Evolutionary conservation across 2,797 vertebrate species (phyloP).

Genomic region (Erpetoichthys calabaricus): DNA sequence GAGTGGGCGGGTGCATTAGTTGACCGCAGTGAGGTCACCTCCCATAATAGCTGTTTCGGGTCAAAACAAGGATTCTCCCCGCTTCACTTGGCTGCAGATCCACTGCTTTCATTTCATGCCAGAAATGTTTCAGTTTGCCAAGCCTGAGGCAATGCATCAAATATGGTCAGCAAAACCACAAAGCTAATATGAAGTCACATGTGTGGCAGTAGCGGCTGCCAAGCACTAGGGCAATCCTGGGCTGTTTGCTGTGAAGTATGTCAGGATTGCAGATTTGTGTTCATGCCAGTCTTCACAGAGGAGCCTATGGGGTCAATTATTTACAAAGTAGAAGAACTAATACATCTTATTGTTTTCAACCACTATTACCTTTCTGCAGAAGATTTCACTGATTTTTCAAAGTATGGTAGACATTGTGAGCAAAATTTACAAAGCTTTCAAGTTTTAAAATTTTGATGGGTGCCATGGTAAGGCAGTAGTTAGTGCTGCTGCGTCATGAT

Average conservation of each 20-base stretch:
- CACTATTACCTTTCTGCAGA: no score
- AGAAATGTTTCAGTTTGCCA: slow-evolving; percentile 16
- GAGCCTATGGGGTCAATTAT: no score
- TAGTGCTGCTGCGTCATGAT: no score
- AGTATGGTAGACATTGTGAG: no score
- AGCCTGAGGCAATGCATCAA: slow-evolving; percentile 4
- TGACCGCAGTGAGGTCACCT: slow-evolving; percentile 14
- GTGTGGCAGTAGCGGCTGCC: not conserved
- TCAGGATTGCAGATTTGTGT: not conserved
- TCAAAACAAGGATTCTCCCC: slow-evolving; percentile 19
- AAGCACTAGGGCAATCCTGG: slow-evolving; percentile 3
- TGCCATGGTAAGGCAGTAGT: no score
- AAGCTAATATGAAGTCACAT: slow-evolving; percentile 1
- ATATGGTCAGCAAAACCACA: slow-evolving; percentile 4
- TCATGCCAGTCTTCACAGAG: no score
- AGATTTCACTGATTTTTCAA: no score
- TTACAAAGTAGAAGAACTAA: no score
- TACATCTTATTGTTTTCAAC: no score
- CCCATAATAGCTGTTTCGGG: slow-evolving; percentile 12
- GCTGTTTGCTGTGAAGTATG: not conserved
- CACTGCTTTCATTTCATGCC: slow-evolving; percentile 20
- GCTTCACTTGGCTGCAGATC: slow-evolving; percentile 24
- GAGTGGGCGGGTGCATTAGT: no score
- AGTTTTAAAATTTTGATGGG: no score
- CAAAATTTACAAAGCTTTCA: no score